Percentiles rank a stretch among this genome's conserved stretches.
phyloP scores from a whole-genome alignment of 2,797 vertebrate species.

The Carduelis carduelis region DNA sequence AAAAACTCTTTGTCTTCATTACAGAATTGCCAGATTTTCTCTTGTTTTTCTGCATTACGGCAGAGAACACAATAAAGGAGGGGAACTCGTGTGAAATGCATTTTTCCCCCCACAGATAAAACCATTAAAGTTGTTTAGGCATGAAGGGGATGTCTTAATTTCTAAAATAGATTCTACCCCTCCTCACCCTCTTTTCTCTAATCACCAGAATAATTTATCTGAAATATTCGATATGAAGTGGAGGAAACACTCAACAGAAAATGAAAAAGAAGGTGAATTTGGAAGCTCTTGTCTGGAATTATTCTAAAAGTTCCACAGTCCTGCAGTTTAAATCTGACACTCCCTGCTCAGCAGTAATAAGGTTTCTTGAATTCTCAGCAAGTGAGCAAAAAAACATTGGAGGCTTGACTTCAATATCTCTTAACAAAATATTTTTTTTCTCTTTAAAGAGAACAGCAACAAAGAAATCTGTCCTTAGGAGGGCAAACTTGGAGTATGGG shows the following conservation, averaged over 20 bases:
- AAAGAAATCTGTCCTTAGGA: background rate
- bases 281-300: background rate
- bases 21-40: background rate
- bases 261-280: background rate
- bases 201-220: background rate
- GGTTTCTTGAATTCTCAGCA: constrained; percentile 40
- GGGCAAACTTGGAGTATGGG: background rate
- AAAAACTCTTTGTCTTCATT: background rate
- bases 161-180: background rate
- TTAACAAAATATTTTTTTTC: constrained; percentile 24
- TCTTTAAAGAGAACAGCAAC: background rate
- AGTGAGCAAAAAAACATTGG: background rate
- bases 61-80: fast-evolving
- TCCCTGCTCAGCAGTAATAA: background rate
- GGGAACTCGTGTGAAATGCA: background rate
- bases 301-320: background rate
- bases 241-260: background rate
- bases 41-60: fast-evolving
- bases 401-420: background rate
- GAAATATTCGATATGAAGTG: background rate
- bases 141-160: background rate
- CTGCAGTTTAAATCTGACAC: background rate
- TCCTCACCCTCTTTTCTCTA: background rate
- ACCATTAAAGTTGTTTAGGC: background rate
- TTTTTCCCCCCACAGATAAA: background rate